phyloP scores from a whole-genome alignment of 1,140 invertebrate genomes.

The Microplitis demolitor region DNA sequence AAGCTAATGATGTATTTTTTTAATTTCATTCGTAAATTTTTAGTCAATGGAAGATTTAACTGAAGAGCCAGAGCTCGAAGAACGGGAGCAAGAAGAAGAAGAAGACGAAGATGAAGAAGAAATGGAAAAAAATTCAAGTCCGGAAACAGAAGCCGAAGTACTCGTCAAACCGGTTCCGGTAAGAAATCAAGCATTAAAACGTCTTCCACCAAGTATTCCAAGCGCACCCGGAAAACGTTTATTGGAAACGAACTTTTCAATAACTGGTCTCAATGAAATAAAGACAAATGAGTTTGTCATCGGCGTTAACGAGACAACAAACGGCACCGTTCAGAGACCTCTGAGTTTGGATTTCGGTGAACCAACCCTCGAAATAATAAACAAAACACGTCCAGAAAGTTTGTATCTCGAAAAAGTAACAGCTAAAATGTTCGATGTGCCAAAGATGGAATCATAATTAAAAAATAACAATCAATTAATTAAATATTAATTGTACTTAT shows the following conservation, averaged over 20 bases:
- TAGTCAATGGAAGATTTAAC: conserved; percentile 60
- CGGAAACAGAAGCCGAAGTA: conserved; percentile 39
- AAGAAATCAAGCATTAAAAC: conserved; percentile 40
- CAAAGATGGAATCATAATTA: conserved; percentile 20
- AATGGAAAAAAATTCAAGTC: conserved; percentile 19
- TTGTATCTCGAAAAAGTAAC: conserved; percentile 45
- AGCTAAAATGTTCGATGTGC: conserved; percentile 43
- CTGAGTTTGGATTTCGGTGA: conserved; percentile 46
- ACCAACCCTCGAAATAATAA: conserved; percentile 31
- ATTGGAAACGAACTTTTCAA: conserved; percentile 52
- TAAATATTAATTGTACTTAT: conserved; percentile 2
- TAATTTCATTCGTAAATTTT: conserved; percentile 5
- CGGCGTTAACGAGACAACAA: conserved; percentile 13
- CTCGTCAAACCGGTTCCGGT: conserved; percentile 47
- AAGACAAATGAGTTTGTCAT: conserved; percentile 39
- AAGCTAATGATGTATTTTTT: neutral
- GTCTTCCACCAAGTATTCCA: conserved; percentile 22
- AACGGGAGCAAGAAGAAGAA: conserved; percentile 61
- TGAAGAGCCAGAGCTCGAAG: conserved; percentile 61
- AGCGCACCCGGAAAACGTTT: conserved; percentile 29
- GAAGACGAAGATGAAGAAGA: conserved; percentile 54
- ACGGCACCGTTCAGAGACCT: conserved; percentile 40
- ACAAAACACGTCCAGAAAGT: conserved; percentile 42
- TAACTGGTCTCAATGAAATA: conserved; percentile 53
- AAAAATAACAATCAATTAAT: neutral